phyloP scores from a whole-genome alignment of 2,113 vertebrate species.

The Felis chaus region DNA sequence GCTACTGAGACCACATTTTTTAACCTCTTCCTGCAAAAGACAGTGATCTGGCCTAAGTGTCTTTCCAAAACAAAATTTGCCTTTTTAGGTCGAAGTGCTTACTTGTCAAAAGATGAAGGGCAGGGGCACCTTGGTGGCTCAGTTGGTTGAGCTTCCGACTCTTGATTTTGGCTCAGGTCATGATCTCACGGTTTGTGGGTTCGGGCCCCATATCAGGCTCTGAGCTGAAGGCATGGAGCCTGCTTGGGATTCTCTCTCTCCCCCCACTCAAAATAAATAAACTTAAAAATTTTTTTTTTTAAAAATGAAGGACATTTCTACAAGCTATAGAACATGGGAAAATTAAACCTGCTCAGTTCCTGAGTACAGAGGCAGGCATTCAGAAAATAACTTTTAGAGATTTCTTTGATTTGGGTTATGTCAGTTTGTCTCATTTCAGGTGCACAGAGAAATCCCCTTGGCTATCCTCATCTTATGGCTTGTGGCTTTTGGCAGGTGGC shows the following conservation, averaged over 20 bases:
- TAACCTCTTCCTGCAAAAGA: background rate
- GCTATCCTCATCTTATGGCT: background rate
- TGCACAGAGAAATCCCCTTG: background rate
- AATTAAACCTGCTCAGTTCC: background rate
- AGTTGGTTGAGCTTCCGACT: too few species aligned
- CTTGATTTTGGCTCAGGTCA: too few species aligned
- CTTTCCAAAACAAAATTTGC: conserved; percentile 12
- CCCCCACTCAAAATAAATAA: too few species aligned
- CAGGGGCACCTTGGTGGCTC: too few species aligned
- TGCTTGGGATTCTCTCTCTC: too few species aligned
- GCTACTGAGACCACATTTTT: background rate
- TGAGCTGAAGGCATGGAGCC: too few species aligned
- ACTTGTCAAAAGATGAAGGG: background rate
- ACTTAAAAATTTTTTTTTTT: too few species aligned
- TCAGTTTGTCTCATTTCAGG: background rate
- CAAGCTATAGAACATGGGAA: background rate
- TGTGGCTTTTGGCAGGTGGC: background rate
- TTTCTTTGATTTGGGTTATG: background rate
- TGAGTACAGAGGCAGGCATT: background rate
- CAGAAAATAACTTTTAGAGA: background rate
- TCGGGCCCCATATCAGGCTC: too few species aligned
- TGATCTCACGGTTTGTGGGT: too few species aligned
- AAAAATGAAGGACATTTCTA: background rate
- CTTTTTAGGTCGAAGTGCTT: background rate
- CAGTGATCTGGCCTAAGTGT: background rate